These are phyloP conservation scores for Tympanuchus pallidicinctus DNA, from an alignment of 2,113 vertebrate genomes.

Conservation along the genomic window DNA sequence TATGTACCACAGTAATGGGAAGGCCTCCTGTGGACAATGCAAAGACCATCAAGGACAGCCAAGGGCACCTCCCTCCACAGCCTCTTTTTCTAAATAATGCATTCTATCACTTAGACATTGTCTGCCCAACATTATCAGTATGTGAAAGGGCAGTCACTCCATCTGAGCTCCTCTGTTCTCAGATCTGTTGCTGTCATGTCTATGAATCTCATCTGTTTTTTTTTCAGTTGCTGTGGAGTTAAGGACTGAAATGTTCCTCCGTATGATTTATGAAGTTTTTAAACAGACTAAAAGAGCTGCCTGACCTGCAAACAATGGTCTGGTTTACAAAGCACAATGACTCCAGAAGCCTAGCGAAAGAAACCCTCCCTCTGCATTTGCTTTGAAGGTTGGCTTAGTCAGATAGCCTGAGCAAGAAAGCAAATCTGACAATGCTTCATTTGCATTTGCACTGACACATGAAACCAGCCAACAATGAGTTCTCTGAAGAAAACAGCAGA, in stretches of 20 bases:
- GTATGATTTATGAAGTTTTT: slow-evolving; percentile 47
- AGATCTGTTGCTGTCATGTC: neutral
- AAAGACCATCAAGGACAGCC: neutral
- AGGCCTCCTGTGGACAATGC: neutral
- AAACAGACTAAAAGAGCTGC: neutral
- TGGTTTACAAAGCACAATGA: slow-evolving; percentile 6
- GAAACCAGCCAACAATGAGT: slow-evolving; percentile 33
- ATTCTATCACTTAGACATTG: neutral
- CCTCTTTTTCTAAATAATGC: neutral
- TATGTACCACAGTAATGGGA: neutral
- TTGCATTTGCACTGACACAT: slow-evolving; percentile 34
- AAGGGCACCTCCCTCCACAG: neutral
- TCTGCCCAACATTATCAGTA: neutral
- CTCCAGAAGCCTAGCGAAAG: neutral
- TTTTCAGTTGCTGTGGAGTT: neutral
- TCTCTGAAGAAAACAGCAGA: neutral
- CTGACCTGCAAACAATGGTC: slow-evolving; percentile 12
- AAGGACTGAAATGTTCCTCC: neutral
- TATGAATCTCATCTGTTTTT: neutral
- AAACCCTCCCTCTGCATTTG: neutral
- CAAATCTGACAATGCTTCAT: slow-evolving; percentile 57
- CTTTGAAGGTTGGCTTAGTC: slow-evolving; percentile 22
- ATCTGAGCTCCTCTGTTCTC: neutral
- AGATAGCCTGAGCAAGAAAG: slow-evolving; percentile 1
- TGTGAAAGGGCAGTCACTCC: neutral